Conservation (phyloP, 2,888 invertebrate species). For the Theretra japonica region DNA sequence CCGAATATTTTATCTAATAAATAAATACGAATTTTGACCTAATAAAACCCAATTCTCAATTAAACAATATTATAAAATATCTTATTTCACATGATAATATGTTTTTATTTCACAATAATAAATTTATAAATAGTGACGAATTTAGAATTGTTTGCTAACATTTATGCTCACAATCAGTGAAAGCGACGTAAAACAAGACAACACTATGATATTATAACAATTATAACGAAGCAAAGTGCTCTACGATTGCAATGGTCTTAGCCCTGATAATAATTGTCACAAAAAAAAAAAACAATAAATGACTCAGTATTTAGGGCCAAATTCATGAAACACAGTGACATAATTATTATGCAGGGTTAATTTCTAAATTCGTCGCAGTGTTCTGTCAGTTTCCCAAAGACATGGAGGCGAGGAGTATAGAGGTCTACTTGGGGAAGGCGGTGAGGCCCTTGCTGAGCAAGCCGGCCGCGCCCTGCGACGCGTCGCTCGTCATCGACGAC, state of each 20-base stretch:
- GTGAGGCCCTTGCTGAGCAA: conserved; percentile 82
- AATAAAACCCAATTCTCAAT: neutral
- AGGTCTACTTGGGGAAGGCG: conserved; percentile 71
- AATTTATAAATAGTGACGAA: conserved; percentile 12
- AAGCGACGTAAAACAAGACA: conserved; percentile 16
- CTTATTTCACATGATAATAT: neutral
- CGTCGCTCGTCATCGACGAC: conserved; percentile 71
- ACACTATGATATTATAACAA: conserved; percentile 23
- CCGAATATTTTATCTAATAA: neutral
- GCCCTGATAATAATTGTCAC: neutral
- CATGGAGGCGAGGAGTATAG: conserved; percentile 37
- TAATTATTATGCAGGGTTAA: neutral
- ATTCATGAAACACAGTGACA: neutral
- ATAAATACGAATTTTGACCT: neutral
- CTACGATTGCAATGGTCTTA: neutral
- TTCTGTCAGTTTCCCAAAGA: conserved; percentile 51
- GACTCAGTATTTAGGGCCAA: too few relatives aligned
- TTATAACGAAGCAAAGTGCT: conserved; percentile 26
- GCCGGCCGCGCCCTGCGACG: conserved; percentile 74
- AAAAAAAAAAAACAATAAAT: neutral
- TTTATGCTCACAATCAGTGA: conserved; percentile 18
- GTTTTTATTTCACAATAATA: neutral
- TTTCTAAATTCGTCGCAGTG: conserved; percentile 26
- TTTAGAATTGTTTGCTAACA: conserved; percentile 2
- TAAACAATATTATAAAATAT: neutral